Base-by-base conservation (phyloP, 2,113 vertebrate species). In the Sterrhoptilus dennistouni region DNA sequence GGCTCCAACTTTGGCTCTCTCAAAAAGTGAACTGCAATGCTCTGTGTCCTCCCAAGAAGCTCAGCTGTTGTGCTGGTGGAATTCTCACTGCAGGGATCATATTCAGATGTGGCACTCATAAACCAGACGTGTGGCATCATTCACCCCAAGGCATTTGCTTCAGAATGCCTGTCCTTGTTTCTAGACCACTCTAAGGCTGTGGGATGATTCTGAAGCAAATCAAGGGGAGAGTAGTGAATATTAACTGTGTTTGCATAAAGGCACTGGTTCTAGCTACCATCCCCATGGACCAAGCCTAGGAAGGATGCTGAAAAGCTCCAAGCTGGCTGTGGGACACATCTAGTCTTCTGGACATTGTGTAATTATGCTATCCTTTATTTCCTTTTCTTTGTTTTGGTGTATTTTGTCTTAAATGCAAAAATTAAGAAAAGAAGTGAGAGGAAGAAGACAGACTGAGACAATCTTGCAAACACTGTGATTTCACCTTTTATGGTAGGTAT, bases 81-180 rank as follows among this genome's bases (percentile, higher is more conserved):
- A 87, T 95, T 95, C 40, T 72, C 52, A 25, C 61, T 0, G 0
- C 66, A 56, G 50, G 27, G 59, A 45, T 72, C 0, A 0, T 13
- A 25, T 68, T 33, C 1, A 5, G 72, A 36, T 16, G 19, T 0
- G 1, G 11, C 44, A 38, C 18, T 87, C 31, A 10, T 49, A 74
- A 83, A 38, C 27, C 42, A 76, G 50, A 59, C 0, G 0, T 0
- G 2, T 74, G 68, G 45, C 54, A 65, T 42, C 23, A 4, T n/a
- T 84, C 54, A 40, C 33, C 19, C 45, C 7, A 7, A 69, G 21
- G 45, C n/a, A 35, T 38, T 59, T 2, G 0, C 50, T 85, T 68
- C 45, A 82, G 65, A 60, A 72, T 0, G 0, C 25, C 47, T 47
- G 12, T 45, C 27, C 35, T 25, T 66, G 11, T 54, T 80, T 53